Conservation (phyloP, 2,888 invertebrate species). For the Hyalella azteca region DNA sequence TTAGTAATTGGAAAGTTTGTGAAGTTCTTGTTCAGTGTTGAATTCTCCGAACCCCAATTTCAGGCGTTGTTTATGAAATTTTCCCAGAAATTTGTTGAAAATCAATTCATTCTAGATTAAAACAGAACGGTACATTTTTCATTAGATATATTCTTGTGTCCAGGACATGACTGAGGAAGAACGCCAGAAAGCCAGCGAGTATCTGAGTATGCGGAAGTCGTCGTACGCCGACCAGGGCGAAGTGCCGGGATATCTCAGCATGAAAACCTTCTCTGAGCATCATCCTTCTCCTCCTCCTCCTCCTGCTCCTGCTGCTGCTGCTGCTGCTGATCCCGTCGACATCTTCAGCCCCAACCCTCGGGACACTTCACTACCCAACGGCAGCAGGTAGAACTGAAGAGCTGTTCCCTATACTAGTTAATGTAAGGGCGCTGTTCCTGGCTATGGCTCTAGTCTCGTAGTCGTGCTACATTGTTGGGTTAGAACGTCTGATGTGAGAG, state of each 20-base stretch:
- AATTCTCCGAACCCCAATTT: too few species aligned
- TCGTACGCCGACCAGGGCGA: too few species aligned
- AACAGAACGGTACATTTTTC: not conserved
- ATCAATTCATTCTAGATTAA: not conserved
- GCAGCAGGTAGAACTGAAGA: slow-evolving; percentile 3
- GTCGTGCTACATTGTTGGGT: too few species aligned
- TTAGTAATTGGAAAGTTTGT: too few species aligned
- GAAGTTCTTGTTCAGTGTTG: too few species aligned
- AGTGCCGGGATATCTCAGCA: too few species aligned
- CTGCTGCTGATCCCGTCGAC: not conserved
- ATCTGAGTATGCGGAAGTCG: too few species aligned
- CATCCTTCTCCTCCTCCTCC: not conserved
- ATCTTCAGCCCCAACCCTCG: slow-evolving; percentile 28
- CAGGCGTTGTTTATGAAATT: too few species aligned
- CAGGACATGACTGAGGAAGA: not conserved
- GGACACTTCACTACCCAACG: not conserved
- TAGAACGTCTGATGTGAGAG: too few species aligned
- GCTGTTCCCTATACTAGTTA: not conserved
- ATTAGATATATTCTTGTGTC: not conserved
- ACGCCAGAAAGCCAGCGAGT: not conserved
- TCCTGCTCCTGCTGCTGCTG: too few species aligned
- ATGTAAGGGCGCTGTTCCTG: not conserved
- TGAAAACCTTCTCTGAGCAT: not conserved
- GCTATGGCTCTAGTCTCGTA: not conserved
- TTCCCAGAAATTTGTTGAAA: too few species aligned